A percentile compares a stretch with the other conserved stretches of the same genome.
phyloP scores from a whole-genome alignment of 2,113 vertebrate genomes.

The Fukomys damarensis region DNA sequence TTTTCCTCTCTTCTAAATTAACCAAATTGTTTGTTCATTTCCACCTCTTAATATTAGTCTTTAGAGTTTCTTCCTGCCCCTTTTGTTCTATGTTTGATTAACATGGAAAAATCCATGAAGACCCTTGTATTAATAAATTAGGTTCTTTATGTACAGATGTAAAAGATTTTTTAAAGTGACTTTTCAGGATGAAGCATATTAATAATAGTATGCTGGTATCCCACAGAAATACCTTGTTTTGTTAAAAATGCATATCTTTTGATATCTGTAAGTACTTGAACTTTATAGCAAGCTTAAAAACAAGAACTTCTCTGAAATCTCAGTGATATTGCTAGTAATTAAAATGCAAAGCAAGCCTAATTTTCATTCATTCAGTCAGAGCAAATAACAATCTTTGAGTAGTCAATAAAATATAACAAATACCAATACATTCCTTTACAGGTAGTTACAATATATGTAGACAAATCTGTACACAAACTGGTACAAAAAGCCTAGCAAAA shows the following conservation, averaged over 20 bases:
- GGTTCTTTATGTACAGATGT: neutral
- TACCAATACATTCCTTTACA: neutral
- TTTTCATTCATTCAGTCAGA: neutral
- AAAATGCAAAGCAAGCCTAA: neutral
- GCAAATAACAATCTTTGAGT: neutral
- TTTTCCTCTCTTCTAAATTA: neutral
- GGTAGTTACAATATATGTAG: neutral
- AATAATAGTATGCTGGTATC: slow-evolving; percentile 1
- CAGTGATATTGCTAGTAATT: neutral
- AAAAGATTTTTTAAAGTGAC: neutral
- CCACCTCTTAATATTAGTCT: neutral
- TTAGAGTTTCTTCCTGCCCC: neutral
- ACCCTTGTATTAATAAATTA: neutral
- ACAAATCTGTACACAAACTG: neutral
- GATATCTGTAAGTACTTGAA: neutral
- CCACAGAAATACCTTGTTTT: neutral
- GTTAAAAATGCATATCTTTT: neutral
- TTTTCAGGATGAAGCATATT: neutral
- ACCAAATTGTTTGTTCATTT: neutral
- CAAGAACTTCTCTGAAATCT: neutral
- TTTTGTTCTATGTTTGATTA: neutral
- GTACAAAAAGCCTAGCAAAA: neutral
- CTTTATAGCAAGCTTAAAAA: neutral
- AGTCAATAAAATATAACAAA: neutral
- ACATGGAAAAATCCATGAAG: neutral